Evolutionary conservation across 2,888 invertebrate species (phyloP).

Genomic region (Drosophila rubida): DNA sequence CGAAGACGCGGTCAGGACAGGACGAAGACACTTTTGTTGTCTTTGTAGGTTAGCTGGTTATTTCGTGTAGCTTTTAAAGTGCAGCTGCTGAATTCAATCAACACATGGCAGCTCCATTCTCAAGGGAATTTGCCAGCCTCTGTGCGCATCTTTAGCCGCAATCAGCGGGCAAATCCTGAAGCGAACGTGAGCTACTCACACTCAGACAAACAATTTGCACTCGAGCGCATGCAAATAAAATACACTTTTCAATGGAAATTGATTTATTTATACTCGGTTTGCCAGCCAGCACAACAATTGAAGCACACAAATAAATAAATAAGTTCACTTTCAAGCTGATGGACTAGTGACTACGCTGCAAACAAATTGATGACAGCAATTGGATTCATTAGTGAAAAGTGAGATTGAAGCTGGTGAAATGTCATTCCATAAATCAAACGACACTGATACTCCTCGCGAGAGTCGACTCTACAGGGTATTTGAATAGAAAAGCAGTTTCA

Average conservation of each 20-base stretch:
- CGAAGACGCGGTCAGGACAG: slow-evolving; percentile 50
- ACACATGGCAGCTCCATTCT: background rate
- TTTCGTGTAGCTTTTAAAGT: background rate
- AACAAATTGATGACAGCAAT: background rate
- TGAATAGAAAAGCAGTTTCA: slow-evolving; percentile 37
- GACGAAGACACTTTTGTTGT: slow-evolving; percentile 4
- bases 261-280: slow-evolving; percentile 67
- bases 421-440: background rate
- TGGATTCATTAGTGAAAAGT: background rate
- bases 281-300: slow-evolving; percentile 46
- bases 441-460: background rate
- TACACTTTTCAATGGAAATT: slow-evolving; percentile 52
- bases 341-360: background rate
- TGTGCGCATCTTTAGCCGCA: background rate
- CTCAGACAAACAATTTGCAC: slow-evolving; percentile 56
- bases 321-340: background rate
- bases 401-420: no score
- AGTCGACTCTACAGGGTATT: background rate
- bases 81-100: background rate
- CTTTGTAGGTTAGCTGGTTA: slow-evolving; percentile 73
- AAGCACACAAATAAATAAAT: slow-evolving; percentile 40
- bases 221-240: slow-evolving; percentile 67
- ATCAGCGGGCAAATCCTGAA: background rate
- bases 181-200: slow-evolving; percentile 16
- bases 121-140: background rate